These are phyloP conservation scores for Centrocercus urophasianus DNA, from an alignment of 2,113 vertebrate species.

Conservation along the genomic window DNA sequence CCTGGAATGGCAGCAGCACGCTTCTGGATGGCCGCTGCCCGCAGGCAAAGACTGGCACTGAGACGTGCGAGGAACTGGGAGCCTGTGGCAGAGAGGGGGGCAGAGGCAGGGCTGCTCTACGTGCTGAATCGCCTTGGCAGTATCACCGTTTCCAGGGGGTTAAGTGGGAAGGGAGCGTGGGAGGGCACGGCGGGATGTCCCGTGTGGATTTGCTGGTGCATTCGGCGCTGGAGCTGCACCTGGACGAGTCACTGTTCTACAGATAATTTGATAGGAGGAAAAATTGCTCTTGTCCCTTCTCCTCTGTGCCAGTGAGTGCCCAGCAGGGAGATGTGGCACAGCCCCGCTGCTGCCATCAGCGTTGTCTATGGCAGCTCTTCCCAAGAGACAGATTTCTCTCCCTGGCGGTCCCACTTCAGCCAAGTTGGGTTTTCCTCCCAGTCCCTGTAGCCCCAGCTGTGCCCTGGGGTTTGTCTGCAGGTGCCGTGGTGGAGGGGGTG, in stretches of 20 bases:
- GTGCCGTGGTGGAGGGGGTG: neutral
- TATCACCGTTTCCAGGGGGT: rapidly evolving
- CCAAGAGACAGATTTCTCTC: neutral
- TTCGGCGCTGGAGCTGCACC: neutral
- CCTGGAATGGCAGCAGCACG: rapidly evolving
- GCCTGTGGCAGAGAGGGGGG: neutral
- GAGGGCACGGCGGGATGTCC: rapidly evolving
- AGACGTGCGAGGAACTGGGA: neutral
- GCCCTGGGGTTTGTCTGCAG: rapidly evolving
- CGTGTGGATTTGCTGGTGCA: rapidly evolving
- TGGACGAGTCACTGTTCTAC: rapidly evolving
- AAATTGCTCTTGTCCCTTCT: neutral
- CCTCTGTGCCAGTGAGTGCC: rapidly evolving
- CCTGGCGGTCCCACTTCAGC: rapidly evolving
- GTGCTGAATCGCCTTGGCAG: neutral
- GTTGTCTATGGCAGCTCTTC: neutral
- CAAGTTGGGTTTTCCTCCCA: rapidly evolving
- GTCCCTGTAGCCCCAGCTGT: rapidly evolving
- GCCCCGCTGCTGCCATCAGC: rapidly evolving
- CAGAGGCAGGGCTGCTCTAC: neutral
- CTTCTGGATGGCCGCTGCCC: neutral
- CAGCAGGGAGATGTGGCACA: rapidly evolving
- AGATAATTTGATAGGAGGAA: neutral
- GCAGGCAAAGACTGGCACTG: neutral
- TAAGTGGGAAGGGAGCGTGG: rapidly evolving